phyloP scores from a whole-genome alignment of 2,888 invertebrate genomes.

The Machimus rusticus region DNA sequence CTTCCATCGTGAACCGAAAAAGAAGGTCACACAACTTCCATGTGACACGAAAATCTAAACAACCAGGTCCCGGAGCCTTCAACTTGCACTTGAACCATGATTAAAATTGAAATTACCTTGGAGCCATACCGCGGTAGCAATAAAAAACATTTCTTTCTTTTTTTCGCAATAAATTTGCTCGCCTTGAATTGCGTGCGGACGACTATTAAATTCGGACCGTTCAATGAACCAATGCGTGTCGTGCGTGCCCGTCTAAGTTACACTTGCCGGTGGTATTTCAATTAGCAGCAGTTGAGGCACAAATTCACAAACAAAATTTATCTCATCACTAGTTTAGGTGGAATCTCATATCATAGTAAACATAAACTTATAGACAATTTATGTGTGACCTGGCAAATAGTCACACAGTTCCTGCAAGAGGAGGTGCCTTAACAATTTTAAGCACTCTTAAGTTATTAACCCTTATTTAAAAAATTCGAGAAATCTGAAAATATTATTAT shows the following conservation, averaged over 20 bases:
- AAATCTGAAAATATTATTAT: too few species aligned
- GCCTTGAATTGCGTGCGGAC: not conserved
- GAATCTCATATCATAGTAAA: not conserved
- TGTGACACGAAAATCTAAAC: not conserved
- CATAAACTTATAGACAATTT: not conserved
- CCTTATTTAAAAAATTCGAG: too few species aligned
- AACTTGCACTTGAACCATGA: conserved; percentile 38
- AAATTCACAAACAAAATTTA: not conserved
- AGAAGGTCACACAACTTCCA: conserved; percentile 14
- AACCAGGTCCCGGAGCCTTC: conserved; percentile 27
- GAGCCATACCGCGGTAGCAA: not conserved
- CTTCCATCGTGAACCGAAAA: not conserved
- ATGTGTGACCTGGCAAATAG: not conserved
- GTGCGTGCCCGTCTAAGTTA: not conserved
- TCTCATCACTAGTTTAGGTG: not conserved
- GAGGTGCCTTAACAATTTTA: too few species aligned
- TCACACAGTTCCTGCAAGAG: too few species aligned
- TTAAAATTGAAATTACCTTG: conserved; percentile 36
- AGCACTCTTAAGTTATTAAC: too few species aligned
- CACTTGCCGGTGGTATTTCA: not conserved
- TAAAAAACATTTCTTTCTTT: not conserved
- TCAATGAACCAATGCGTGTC: not conserved
- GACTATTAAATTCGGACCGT: conserved; percentile 1
- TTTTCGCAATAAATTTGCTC: conserved; percentile 24
- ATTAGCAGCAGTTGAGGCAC: not conserved